Base-by-base conservation (phyloP, 2,113 vertebrate genomes). In the Tetrax tetrax region DNA sequence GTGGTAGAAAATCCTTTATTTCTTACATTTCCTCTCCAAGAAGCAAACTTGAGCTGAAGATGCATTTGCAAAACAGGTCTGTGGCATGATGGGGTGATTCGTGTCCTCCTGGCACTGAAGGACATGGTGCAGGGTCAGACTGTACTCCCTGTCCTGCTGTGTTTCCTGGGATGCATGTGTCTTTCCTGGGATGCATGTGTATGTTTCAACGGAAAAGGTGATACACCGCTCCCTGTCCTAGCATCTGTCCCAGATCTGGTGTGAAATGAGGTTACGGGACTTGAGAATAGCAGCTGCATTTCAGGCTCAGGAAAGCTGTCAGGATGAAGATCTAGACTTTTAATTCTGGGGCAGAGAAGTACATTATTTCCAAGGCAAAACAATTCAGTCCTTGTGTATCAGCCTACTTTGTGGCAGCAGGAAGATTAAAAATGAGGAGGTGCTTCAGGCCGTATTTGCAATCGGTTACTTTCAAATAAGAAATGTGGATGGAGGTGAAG, bases 81-180 rank as follows among this genome's bases (percentile, higher is more conserved):
- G 33, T 65, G 68, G 45, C 0, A 1, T 35, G 31, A 41, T 35
- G 69, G 27, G 43, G 16, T 20, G 3, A 37, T 71, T 61, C 3
- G 1, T 3, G 1, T 56, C 33, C 41, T 76, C 18, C 45, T 87
- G 59, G 57, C n/a, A 19, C 38, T 33, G 22, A 43, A 51, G 17
- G 29, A 80, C 1, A 1, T 24, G 31, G 37, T 0, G 1, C 6
- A 1, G 25, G 19, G 21, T 60, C 47, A 41, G 48, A 57, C 7
- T 8, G 2, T 12, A 23, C 15, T 43, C 43, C 29, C 21, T 47
- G 33, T 53, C 35, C 81, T 86, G 64, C 27, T 76, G 43, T 3
- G 35, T 87, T 72, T 45, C 11, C 51, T 37, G n/a, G 28, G 33
- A 35, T 41, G 41, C 14, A 41, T 41, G 41, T 41, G 41, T 14